A percentile compares a stretch with the other conserved stretches of the same genome.
Evolutionary conservation across 2,888 invertebrate species (phyloP).

Genomic region (Drosophila crucigera): DNA sequence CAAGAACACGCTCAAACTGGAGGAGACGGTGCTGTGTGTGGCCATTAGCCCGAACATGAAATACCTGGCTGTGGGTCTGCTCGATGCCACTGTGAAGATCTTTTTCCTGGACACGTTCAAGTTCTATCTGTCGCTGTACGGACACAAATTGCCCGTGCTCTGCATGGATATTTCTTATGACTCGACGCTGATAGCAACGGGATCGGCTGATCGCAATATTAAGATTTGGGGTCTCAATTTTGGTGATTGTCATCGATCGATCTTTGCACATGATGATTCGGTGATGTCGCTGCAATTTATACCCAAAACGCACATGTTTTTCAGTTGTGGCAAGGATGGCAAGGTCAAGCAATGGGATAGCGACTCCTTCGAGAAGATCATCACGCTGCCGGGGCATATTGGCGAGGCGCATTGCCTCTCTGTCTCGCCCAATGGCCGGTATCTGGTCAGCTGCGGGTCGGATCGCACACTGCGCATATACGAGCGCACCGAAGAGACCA

Average conservation of each 20-base stretch:
- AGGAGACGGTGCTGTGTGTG: constrained; percentile 94
- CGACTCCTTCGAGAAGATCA: constrained; percentile 95
- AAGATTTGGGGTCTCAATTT: constrained; percentile 99
- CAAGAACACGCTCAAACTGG: constrained; percentile 92
- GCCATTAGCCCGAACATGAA: constrained; percentile 93
- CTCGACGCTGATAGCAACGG: constrained; percentile 94
- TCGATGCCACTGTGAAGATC: constrained; percentile 97
- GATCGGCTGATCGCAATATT: constrained; percentile 97
- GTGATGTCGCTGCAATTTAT: constrained; percentile 95
- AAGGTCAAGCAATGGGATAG: constrained; percentile 99
- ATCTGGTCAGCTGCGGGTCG: constrained; percentile 92
- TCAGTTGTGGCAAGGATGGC: constrained; percentile 97
- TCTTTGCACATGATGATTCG: constrained; percentile 98
- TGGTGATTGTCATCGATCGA: constrained; percentile 98
- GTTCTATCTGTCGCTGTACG: constrained; percentile 97
- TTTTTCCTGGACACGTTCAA: constrained; percentile 98
- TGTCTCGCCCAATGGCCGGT: constrained; percentile 93
- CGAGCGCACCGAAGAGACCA: constrained; percentile 93
- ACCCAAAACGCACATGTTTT: constrained; percentile 96
- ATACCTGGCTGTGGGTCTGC: constrained; percentile 94
- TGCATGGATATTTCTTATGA: constrained; percentile 97
- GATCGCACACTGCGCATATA: constrained; percentile 95
- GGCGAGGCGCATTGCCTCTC: constrained; percentile 91
- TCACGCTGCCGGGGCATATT: constrained; percentile 92
- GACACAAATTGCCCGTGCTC: constrained; percentile 97